These are phyloP conservation scores for Characodon lateralis DNA, from an alignment of 2,797 vertebrate genomes.

Conservation along the genomic window DNA sequence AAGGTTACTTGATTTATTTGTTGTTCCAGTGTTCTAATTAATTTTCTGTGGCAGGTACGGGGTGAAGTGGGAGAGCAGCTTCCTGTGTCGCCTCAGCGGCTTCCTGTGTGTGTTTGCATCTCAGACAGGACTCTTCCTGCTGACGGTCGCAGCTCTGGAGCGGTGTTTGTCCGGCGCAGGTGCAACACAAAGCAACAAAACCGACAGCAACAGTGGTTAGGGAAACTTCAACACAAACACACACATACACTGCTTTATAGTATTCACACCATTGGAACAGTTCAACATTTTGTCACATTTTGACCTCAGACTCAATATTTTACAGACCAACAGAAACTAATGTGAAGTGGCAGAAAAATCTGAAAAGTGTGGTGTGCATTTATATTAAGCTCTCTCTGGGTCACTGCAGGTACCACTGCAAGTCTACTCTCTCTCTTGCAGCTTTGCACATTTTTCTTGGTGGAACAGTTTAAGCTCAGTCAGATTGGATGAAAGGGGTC, in stretches of 20 bases:
- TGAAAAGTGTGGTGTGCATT: too few relatives aligned
- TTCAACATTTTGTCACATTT: background rate
- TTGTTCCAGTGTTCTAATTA: background rate
- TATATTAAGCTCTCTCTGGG: too few relatives aligned
- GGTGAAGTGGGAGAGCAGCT: conserved; percentile 88
- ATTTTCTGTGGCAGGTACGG: conserved; percentile 73
- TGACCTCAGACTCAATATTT: background rate
- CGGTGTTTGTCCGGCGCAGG: conserved; percentile 79
- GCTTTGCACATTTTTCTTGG: too few relatives aligned
- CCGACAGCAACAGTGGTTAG: conserved; percentile 60
- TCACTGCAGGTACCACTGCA: too few relatives aligned
- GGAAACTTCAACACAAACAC: background rate
- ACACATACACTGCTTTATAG: too few relatives aligned
- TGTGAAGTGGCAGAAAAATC: too few relatives aligned
- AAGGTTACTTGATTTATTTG: background rate
- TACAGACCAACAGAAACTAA: too few relatives aligned
- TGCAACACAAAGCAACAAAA: conserved; percentile 52
- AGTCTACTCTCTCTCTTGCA: too few relatives aligned
- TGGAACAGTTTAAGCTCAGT: too few relatives aligned
- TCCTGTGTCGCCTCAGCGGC: conserved; percentile 85
- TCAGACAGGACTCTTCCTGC: conserved; percentile 89
- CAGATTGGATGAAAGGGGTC: too few relatives aligned
- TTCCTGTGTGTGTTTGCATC: conserved; percentile 89
- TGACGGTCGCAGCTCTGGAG: conserved; percentile 88
- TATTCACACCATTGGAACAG: too few relatives aligned